Base-by-base conservation (phyloP, 2,888 invertebrate genomes). In the Agrilus mali region DNA sequence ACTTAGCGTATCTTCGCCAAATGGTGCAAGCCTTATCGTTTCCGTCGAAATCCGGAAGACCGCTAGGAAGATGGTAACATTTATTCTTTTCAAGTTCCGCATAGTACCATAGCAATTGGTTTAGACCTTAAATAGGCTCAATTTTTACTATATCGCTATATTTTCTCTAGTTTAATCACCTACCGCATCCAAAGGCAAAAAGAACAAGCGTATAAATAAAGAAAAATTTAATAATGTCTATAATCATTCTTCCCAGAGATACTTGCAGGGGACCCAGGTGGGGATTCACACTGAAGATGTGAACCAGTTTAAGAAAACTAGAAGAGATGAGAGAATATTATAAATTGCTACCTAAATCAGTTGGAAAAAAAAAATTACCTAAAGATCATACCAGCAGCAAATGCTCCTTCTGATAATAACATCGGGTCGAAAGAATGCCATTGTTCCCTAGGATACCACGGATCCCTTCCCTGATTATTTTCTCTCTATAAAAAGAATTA, bases 401-500 rank as follows among this genome's bases (percentile, higher is more conserved):
- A 96, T 35, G 95, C 86, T 39, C 92, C 87, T 68, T 93, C 92
- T 0, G 90, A 87, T 12, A 96, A 74, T 15, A 96, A 69, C 82
- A 94, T 93, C 1, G 96, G 96, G 68, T 96, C 95, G 64, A 86
- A 95, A 1, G 88, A 84, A 64, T 92, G 86, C 96, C 96, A 96
- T 49, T 85, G 74, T 58, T 90, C 89, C 32, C 94, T 73, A 0
- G 88, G 87, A 59, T 86, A 86, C 78, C 86, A 87, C 0, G 88
- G 86, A 67, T 87, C 78, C 22, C 78, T 67, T 2, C 83, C 84
- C 13, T 65, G 71, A 63, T 73, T 74, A 52, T 76, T 73, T 65
- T 86, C 87, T 72, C 84, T 85, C 62, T 46, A 58, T 52, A 53
- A 44, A 44, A 47, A 43, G 35, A 31, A 37, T 35, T 8, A 20